phyloP scores from a whole-genome alignment of 2,113 vertebrate genomes.

The Bos indicus region DNA sequence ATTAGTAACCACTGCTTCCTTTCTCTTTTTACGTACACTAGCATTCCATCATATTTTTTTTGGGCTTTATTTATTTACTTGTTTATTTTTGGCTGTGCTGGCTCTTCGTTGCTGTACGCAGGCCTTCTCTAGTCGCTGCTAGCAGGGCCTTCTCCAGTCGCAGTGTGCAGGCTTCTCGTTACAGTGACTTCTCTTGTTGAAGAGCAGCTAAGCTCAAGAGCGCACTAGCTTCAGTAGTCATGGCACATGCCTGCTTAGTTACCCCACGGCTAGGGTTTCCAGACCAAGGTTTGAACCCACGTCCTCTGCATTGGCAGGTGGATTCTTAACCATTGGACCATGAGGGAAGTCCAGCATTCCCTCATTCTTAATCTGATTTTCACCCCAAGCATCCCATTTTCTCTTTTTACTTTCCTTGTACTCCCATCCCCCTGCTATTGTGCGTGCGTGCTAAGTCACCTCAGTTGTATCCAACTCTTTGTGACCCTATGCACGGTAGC shows the following conservation, averaged over 20 bases:
- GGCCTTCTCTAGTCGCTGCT: background rate
- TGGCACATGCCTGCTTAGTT: background rate
- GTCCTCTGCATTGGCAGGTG: background rate
- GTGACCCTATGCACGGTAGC: background rate
- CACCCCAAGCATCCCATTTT: background rate
- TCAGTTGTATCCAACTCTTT: background rate
- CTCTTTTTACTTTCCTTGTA: background rate
- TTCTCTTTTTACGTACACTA: background rate
- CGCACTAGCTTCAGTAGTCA: background rate
- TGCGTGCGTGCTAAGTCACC: fast-evolving
- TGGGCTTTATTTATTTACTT: background rate
- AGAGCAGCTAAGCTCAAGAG: background rate
- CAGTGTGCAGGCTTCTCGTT: background rate
- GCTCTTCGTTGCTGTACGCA: background rate
- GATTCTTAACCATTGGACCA: background rate
- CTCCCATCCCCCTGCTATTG: background rate
- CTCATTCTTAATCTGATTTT: background rate
- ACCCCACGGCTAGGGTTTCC: background rate
- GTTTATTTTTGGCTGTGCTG: background rate
- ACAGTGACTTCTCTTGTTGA: background rate
- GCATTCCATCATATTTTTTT: background rate
- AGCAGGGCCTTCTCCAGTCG: background rate
- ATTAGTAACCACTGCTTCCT: background rate
- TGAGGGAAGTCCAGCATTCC: background rate
- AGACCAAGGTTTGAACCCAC: background rate